Evolutionary conservation across 2,888 invertebrate species (phyloP), one percentile per base, ranked within the genome.

Genomic region (Drosophila infuscata): DNA sequence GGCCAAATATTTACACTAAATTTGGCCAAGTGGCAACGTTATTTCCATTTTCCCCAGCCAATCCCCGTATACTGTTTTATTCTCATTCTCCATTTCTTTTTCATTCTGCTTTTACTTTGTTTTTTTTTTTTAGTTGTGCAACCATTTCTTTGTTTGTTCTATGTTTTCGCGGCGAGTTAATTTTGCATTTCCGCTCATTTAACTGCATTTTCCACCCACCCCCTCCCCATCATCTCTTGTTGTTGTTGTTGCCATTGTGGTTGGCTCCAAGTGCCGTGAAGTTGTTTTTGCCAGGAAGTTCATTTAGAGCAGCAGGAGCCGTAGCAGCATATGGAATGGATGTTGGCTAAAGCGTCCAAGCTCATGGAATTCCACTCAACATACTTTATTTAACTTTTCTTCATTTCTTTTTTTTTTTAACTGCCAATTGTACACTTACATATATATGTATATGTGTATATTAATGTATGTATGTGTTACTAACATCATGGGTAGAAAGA

Each of bases 131-230:
- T 54, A 84, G 85, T 89, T 84, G 82, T 78, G 80, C 86, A 85
- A 82, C 77, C 74, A 85, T 85, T 85, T 89, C 89, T 85, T 89
- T 89, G 88, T 88, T 86, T 89, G 88, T 75, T 88, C 83, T 74
- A 74, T 57, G 75, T 83, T 80, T 88, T 89, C 78, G 85, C 86
- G 81, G 88, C 88, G 88, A 89, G 90, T 89, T 86, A 86, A 86
- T 89, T 86, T 86, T 88, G 85, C 88, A 85, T 88, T 86, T 89
- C 90, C 85, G 89, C 87, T 86, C 87, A 88, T 86, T 86, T 89
- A 88, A 87, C 84, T 88, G 84, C 76, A 87, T 81, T 88, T 81
- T 79, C 71, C 15, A 43, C 17, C 35, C 15, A 17, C 32, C 12
- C 9, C 38, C 25, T n/a, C 41, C 25, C 25, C 25, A 2, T 25